These are phyloP conservation scores for Vombatus ursinus DNA, from an alignment of 2,113 vertebrate species.

Conservation along the genomic window DNA sequence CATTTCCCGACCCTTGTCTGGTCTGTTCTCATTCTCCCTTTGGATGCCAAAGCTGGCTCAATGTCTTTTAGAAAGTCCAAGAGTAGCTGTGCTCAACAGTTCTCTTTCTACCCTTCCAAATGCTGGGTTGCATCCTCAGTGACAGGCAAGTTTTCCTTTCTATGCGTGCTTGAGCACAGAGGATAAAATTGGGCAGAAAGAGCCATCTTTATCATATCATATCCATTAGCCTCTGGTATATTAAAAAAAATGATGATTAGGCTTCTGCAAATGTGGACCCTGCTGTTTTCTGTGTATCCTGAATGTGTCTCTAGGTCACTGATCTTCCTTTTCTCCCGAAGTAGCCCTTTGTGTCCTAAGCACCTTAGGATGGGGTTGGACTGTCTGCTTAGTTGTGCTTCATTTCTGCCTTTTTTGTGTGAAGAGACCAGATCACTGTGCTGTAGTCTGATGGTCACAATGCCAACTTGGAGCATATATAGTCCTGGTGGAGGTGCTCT, in stretches of 20 bases:
- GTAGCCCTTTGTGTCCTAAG: not conserved
- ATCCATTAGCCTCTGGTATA: not conserved
- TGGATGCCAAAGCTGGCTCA: slow-evolving; percentile 26
- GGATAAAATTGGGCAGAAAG: not conserved
- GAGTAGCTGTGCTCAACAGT: not conserved
- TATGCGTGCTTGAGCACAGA: slow-evolving; percentile 14
- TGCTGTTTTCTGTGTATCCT: not conserved
- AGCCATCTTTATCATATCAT: not conserved
- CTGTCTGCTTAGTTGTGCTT: not conserved
- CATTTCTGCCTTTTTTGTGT: not conserved
- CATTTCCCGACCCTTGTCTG: slow-evolving; percentile 48
- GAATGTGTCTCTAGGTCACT: not conserved
- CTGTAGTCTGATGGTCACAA: not conserved
- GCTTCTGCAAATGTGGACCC: not conserved
- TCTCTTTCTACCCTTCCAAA: not conserved
- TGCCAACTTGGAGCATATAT: not conserved
- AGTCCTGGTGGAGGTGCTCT: not conserved
- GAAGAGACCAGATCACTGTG: not conserved
- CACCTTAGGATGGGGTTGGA: not conserved
- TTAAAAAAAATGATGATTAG: slow-evolving; percentile 7
- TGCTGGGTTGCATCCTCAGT: not conserved
- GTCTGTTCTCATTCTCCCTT: slow-evolving; percentile 32
- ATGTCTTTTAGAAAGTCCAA: slow-evolving; percentile 4
- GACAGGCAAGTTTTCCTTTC: not conserved
- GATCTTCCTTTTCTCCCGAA: not conserved